These are phyloP conservation scores for Apogon talboti DNA, from an alignment of 2,797 vertebrate genomes.

Conservation along the genomic window DNA sequence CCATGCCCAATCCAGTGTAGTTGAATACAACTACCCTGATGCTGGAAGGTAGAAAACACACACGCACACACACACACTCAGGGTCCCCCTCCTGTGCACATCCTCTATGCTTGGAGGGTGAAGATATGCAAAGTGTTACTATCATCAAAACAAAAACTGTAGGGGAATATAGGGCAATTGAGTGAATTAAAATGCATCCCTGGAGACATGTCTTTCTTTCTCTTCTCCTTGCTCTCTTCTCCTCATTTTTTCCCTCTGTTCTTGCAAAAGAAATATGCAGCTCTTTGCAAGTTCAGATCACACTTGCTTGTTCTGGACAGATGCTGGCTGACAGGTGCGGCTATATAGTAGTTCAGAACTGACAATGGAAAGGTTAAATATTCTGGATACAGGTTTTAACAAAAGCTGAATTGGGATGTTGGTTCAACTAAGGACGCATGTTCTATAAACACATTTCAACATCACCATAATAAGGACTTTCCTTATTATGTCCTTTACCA, in stretches of 20 bases:
- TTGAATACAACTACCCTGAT: conserved; percentile 54
- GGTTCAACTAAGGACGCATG: conserved; percentile 44
- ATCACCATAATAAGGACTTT: too few species aligned
- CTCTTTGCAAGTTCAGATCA: conserved; percentile 46
- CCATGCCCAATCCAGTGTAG: conserved; percentile 47
- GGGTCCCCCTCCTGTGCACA: conserved; percentile 69
- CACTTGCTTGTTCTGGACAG: conserved; percentile 39
- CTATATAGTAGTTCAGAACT: conserved; percentile 31
- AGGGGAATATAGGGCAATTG: conserved; percentile 85
- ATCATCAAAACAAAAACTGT: conserved; percentile 85
- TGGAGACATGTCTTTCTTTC: conserved; percentile 74
- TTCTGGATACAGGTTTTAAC: conserved; percentile 15
- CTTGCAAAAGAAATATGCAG: conserved; percentile 42
- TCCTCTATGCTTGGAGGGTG: conserved; percentile 77
- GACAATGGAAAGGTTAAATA: conserved; percentile 34
- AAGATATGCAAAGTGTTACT: conserved; percentile 84
- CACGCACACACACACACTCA: conserved; percentile 23
- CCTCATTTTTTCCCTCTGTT: conserved; percentile 45
- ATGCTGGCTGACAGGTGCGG: conserved; percentile 24
- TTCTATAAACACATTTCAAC: neutral
- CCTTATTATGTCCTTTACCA: too few species aligned
- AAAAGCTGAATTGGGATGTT: neutral
- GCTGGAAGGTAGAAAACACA: conserved; percentile 60
- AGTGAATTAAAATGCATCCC: conserved; percentile 86
- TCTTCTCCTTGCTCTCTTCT: conserved; percentile 63